Base-by-base conservation (phyloP, 2,113 vertebrate species). In the Mormoops blainvillei region DNA sequence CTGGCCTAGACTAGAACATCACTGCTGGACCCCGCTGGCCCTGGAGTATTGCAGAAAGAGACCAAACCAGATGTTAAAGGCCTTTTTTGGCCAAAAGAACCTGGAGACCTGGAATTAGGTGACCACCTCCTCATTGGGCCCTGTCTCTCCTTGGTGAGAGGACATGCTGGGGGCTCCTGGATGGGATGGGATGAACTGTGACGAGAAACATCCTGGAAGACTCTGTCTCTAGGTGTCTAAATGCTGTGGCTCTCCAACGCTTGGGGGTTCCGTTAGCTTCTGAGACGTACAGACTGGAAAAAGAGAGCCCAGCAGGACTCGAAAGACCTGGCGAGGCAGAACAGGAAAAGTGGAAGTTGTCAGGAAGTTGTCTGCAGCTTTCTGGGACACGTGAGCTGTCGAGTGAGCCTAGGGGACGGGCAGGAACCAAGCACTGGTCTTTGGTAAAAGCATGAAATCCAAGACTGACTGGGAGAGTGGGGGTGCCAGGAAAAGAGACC, bases 1-100 rank as follows among this genome's bases (percentile, higher is more conserved):
- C 28, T 33, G 83, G 10, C 33, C 20, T 58, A 28, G 63, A 8
- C 22, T 20, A 8, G 28, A 31, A 33, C 2, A 18, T 45, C 3
- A 2, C 31, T 3, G 14, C 41, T 26, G 12, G 52, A 28, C 33
- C n/a, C 26, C 9, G 33, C 24, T n/a, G 63, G 24, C 18, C 38
- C 16, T 14, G 20, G 14, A 33, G 5, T 3, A 15, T n/a, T 4
- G 0, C 31, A 24, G 28, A 31, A 8, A 31, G 22, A 43, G 28
- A 58, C 5, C 12, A 2, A 65, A 4, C 5, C 15, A 8, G 24
- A 68, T 71, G 33, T 6, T 1, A 20, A 45, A 15, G 28, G 36
- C 20, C 33, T 28, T 5, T 36, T 20, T 65, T 20, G 56, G 36
- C 13, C 9, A 61, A 52, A 11, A 20, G 48, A 65, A n/a, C 11